Evolutionary conservation across 1,140 invertebrate genomes (phyloP).

Genomic region (roundworm (Caenorhabditis elegans)): DNA sequence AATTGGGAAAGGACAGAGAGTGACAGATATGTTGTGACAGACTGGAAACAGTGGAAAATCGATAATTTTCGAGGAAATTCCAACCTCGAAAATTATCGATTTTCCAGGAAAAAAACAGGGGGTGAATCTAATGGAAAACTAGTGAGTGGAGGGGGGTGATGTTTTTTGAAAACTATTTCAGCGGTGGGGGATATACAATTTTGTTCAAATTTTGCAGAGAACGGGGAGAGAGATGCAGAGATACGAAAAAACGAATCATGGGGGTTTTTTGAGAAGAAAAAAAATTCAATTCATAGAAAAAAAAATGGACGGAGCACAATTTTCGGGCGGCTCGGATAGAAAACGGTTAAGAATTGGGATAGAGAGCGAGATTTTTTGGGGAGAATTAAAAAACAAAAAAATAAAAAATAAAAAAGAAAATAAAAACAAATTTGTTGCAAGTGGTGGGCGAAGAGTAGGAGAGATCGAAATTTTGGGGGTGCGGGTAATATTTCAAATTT

Average conservation of each 20-base stretch:
- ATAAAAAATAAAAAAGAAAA: too few species aligned
- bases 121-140: neutral
- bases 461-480: too few species aligned
- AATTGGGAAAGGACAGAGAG: neutral
- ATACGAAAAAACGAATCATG: slow-evolving; percentile 28
- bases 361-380: neutral
- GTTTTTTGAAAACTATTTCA: neutral
- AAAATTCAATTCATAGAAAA: neutral
- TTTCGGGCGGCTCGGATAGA: neutral
- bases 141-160: neutral
- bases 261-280: neutral
- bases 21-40: slow-evolving; percentile 9
- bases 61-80: too few species aligned
- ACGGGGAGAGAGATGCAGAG: neutral
- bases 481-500: too few species aligned
- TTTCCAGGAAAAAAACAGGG: too few species aligned
- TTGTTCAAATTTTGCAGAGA: neutral
- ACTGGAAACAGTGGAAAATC: too few species aligned
- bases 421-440: too few species aligned
- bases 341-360: neutral
- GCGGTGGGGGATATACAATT: too few species aligned
- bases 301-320: neutral
- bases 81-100: too few species aligned
- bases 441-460: too few species aligned
- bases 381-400: too few species aligned